phyloP scores from a whole-genome alignment of 2,888 invertebrate species.

The Stenotaenia linearis region DNA sequence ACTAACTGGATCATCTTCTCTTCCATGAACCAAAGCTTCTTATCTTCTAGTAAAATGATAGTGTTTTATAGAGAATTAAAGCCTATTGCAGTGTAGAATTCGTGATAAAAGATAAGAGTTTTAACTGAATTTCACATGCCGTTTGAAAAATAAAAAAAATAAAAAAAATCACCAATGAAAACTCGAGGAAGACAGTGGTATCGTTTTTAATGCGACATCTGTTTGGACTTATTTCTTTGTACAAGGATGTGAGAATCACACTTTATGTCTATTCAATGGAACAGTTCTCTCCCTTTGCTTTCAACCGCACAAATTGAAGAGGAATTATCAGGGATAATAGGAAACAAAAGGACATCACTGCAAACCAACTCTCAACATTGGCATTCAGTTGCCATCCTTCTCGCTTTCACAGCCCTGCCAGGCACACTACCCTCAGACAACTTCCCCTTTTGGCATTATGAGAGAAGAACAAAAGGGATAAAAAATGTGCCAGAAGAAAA shows the following conservation, averaged over 20 bases:
- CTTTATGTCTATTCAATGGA: neutral
- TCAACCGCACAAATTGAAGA: neutral
- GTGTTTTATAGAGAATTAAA: constrained; percentile 26
- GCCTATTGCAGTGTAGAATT: constrained; percentile 20
- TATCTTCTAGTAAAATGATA: constrained; percentile 26
- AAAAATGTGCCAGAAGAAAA: neutral
- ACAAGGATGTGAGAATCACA: neutral
- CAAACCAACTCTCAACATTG: constrained; percentile 12
- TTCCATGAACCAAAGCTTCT: constrained; percentile 4
- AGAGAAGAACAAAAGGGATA: neutral
- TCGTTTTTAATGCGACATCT: neutral
- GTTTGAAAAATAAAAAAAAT: neutral
- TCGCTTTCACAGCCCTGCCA: neutral
- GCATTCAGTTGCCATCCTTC: constrained; percentile 11
- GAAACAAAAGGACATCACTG: neutral
- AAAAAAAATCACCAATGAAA: neutral
- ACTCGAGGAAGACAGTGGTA: neutral
- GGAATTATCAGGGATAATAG: constrained; percentile 21
- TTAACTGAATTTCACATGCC: neutral
- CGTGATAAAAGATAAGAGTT: constrained; percentile 7
- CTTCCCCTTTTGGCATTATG: neutral
- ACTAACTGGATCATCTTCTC: constrained; percentile 26
- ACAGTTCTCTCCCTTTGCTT: neutral
- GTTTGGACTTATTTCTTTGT: neutral
- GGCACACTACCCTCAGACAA: neutral